Percentiles rank a stretch among this genome's conserved stretches.
phyloP scores from a whole-genome alignment of 2,888 invertebrate species.

The Acronicta psi region DNA sequence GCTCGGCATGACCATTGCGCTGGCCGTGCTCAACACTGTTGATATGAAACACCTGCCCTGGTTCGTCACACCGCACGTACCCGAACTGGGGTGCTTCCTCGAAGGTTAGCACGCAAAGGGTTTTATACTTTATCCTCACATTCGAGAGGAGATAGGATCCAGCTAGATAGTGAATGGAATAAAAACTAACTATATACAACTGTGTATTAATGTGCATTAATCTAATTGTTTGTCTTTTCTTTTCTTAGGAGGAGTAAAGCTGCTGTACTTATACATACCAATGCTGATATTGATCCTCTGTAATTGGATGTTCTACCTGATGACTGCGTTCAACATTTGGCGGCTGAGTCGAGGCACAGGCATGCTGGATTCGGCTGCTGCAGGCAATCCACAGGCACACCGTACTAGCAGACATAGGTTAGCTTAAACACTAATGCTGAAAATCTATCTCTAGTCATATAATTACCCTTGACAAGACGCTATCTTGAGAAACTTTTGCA shows the following conservation, averaged over 20 bases:
- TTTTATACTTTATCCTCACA: too few species aligned
- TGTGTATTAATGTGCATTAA: too few species aligned
- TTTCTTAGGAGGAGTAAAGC: conserved; percentile 69
- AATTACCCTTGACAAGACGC: too few species aligned
- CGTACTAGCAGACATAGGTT: conserved; percentile 74
- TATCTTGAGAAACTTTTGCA: too few species aligned
- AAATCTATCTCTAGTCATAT: too few species aligned
- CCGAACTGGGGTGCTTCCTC: conserved; percentile 70
- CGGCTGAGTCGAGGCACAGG: conserved; percentile 75
- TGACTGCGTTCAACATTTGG: conserved; percentile 84
- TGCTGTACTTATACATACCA: conserved; percentile 77
- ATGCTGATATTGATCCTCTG: conserved; percentile 77
- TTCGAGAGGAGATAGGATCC: too few species aligned
- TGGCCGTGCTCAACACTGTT: conserved; percentile 59
- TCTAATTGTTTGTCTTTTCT: neutral
- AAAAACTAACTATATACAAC: too few species aligned
- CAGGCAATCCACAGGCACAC: conserved; percentile 76
- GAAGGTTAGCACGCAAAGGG: conserved; percentile 62
- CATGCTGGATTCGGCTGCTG: conserved; percentile 71
- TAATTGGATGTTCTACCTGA: conserved; percentile 80
- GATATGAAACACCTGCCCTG: conserved; percentile 68
- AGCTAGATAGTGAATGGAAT: too few species aligned
- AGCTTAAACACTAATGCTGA: neutral
- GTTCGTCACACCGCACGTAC: conserved; percentile 74
- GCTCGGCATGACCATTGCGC: conserved; percentile 64